Evolutionary conservation across 2,797 vertebrate genomes (phyloP).

Genomic region (Alca torda): DNA sequence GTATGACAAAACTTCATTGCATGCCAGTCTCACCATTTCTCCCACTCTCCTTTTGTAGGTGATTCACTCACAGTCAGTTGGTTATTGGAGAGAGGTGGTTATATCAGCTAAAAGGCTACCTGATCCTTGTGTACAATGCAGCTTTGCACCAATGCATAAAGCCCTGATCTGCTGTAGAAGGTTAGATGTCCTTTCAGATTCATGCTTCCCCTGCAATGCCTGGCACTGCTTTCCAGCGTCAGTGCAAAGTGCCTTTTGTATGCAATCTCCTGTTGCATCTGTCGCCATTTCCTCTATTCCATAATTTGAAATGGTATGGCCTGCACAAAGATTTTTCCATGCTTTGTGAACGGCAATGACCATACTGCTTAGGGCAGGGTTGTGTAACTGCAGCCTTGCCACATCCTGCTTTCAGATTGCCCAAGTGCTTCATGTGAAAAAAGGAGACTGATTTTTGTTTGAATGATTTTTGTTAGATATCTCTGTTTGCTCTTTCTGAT

Average conservation of each 20-base stretch:
- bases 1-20: not conserved
- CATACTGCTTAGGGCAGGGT: not conserved
- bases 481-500: not conserved
- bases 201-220: not conserved
- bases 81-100: slow-evolving; percentile 26
- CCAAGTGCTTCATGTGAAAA: not conserved
- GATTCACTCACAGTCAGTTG: slow-evolving; percentile 30
- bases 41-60: not conserved
- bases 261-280: not conserved
- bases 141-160: not conserved
- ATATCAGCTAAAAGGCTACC: not conserved
- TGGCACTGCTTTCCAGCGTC: not conserved
- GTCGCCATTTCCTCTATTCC: not conserved
- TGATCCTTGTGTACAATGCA: not conserved
- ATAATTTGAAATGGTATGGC: not conserved
- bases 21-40: not conserved
- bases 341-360: not conserved
- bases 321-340: not conserved
- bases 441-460: not conserved
- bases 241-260: not conserved
- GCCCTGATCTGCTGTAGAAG: not conserved
- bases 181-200: not conserved
- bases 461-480: not conserved
- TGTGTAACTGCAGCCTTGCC: not conserved
- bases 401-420: not conserved